Evolutionary conservation across 2,113 vertebrate genomes (phyloP), one percentile per base, ranked within the genome.

Genomic region (Chunga burmeisteri): DNA sequence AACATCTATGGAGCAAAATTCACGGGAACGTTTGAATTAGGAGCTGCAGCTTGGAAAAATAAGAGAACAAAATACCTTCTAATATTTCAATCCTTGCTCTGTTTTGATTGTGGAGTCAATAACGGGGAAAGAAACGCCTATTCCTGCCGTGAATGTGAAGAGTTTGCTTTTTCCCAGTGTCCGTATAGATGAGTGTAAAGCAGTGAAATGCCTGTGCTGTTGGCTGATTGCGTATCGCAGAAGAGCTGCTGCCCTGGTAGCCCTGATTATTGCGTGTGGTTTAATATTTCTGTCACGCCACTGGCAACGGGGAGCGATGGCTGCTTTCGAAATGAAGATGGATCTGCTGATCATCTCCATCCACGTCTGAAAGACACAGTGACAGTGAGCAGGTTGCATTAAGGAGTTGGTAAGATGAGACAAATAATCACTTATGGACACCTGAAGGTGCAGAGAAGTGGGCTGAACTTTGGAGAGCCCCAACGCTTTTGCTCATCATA

Each of bases 211-310:
- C 46, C 46, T 19, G 7, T 70, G 63, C 46, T 65, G n/a, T 70
- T 53, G 23, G 34, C 82, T 84, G 34, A 17, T 81, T 40, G 27
- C 0, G 0, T 26, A 22, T 72, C 8, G 2, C 0, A 0, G 40
- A 59, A 61, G 11, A 81, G 34, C 52, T 89, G 34, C 52, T 89
- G 68, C 56, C n/a, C 61, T 62, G 18, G 14, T 34, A 75, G 75
- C 59, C 21, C 32, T 30, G 17, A 15, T 78, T 44, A 30, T 16
- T 62, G 20, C 1, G 2, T 13, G 15, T 50, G 14, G 29, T n/a
- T 58, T 32, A 30, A 18, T 82, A 25, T 52, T 82, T 91, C 84
- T 72, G 0, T 72, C 47, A 27, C 23, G 20, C 23, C 4, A 4
- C 63, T 71, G 58, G 59, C n/a, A 74, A 15, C n/a, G 1, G 3